Conservation (phyloP, 2,113 vertebrate species). For the Solea senegalensis region DNA sequence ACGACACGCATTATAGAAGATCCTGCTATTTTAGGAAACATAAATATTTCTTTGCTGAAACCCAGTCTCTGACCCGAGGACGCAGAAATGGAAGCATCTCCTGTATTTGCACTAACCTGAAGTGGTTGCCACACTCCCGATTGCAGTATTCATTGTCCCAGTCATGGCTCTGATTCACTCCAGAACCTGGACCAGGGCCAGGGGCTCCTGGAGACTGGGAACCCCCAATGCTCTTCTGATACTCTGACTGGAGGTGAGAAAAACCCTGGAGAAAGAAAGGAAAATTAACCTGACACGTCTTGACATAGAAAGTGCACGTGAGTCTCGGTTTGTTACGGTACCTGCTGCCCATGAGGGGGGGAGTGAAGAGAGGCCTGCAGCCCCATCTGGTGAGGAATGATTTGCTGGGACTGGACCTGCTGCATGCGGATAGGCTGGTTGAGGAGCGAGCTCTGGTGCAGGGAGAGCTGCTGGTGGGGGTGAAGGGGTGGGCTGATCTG, state of each 20-base stretch:
- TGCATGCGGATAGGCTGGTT: slow-evolving; percentile 96
- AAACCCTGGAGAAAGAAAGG: slow-evolving; percentile 84
- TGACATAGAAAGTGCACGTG: background rate
- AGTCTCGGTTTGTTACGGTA: slow-evolving; percentile 61
- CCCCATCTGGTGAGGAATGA: slow-evolving; percentile 95
- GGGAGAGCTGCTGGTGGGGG: slow-evolving; percentile 94
- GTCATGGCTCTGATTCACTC: slow-evolving; percentile 85
- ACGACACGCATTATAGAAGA: too few species aligned
- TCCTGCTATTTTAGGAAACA: too few species aligned
- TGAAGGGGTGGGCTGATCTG: slow-evolving; percentile 93
- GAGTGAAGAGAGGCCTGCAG: slow-evolving; percentile 95
- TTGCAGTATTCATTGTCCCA: slow-evolving; percentile 96
- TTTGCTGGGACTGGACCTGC: slow-evolving; percentile 93
- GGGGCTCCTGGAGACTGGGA: slow-evolving; percentile 92
- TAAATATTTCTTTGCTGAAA: too few species aligned
- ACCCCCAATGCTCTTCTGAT: slow-evolving; percentile 90
- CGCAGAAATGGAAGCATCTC: background rate
- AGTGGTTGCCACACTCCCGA: slow-evolving; percentile 95
- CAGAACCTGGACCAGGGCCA: slow-evolving; percentile 80
- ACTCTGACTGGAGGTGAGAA: slow-evolving; percentile 93
- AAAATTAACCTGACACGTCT: background rate
- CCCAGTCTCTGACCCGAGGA: background rate
- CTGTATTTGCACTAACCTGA: slow-evolving; percentile 84
- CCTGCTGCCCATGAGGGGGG: slow-evolving; percentile 96
- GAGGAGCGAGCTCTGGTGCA: slow-evolving; percentile 94